A percentile compares a stretch with the other conserved stretches of the same genome.
These are phyloP conservation scores for Spea multiplicata DNA, from an alignment of 2,113 vertebrate species.

Conservation along the genomic window DNA sequence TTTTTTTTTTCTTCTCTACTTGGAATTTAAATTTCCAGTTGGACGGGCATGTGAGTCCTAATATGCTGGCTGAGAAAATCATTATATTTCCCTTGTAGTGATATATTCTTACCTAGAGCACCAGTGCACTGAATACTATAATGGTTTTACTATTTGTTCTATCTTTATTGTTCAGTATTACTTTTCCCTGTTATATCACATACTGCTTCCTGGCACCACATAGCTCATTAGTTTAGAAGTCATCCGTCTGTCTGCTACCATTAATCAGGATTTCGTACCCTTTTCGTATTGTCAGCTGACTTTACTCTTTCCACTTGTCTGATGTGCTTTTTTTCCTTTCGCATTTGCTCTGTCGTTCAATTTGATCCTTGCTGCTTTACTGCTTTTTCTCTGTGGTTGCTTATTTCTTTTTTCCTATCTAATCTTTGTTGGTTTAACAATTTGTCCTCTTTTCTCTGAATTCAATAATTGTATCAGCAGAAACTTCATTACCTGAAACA, in stretches of 20 bases:
- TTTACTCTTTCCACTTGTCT: slow-evolving; percentile 4
- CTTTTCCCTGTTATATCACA: slow-evolving; percentile 8
- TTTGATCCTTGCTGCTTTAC: slow-evolving; percentile 26
- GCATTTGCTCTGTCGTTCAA: not conserved
- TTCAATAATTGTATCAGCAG: not conserved
- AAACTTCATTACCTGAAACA: not conserved
- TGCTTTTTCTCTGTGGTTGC: slow-evolving; percentile 7
- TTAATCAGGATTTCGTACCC: slow-evolving; percentile 9
- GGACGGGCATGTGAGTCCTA: not conserved
- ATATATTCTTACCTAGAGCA: not conserved
- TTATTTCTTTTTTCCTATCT: slow-evolving; percentile 7
- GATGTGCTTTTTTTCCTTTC: not conserved
- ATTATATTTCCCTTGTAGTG: slow-evolving; percentile 9
- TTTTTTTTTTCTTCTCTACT: not conserved
- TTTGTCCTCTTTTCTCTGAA: not conserved
- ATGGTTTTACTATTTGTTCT: not conserved
- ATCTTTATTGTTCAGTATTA: not conserved
- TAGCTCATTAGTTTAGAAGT: slow-evolving; percentile 7
- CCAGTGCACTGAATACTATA: not conserved
- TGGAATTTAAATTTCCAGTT: not conserved
- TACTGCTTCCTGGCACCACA: slow-evolving; percentile 8
- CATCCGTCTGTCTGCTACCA: not conserved
- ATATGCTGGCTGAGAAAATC: slow-evolving; percentile 2
- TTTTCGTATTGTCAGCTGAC: slow-evolving; percentile 10
- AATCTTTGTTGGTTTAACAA: not conserved